Base-by-base conservation (phyloP, 1,140 invertebrate species). In the Liolophura sinensis region DNA sequence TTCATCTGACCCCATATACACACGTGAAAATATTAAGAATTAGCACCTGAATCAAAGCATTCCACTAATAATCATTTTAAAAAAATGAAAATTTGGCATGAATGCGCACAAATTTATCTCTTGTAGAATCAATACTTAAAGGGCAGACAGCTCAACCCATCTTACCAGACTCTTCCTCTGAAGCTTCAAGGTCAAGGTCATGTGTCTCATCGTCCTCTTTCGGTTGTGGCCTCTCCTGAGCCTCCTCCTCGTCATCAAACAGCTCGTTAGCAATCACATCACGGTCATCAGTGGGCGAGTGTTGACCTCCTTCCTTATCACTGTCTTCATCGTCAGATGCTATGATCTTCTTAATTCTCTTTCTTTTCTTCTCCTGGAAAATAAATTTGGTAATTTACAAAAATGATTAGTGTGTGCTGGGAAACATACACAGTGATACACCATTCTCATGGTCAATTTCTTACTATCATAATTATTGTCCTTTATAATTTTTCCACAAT, bases 221-320 rank as follows among this genome's bases (percentile, higher is more conserved):
- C 73, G 60, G 51, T 67, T 52, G 68, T 50, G 18, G 73, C 65
- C 55, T 73, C 16, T 86, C 88, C 58, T 88, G 86, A 65, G 89
- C 76, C 14, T 81, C 93, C 79, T 94, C 92, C 83, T 93, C 93
- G 67, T 93, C 93, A 31, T 88, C 90, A 85, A 96, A 96, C 9
- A 96, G 84, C 78, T 95, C 91, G 82, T 93, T 93, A 0, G 93
- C 93, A 76, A 96, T 95, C 11, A 91, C 91, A 78, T 95, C 92
- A 69, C 92, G 85, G 78, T 95, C 92, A 82, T 93, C 93, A 0
- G 93, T 94, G 76, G 96, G 95, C 15, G 91, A 91, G 77, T 96
- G 78, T 18, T 74, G 72, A 73, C 92, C 93, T 78, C 94, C 93
- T 78, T 95, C 93, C 87, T 94, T 93, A 83, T 93, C 90, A 75